These are phyloP conservation scores for Acridotheres tristis DNA, from an alignment of 2,797 vertebrate genomes.

Conservation along the genomic window DNA sequence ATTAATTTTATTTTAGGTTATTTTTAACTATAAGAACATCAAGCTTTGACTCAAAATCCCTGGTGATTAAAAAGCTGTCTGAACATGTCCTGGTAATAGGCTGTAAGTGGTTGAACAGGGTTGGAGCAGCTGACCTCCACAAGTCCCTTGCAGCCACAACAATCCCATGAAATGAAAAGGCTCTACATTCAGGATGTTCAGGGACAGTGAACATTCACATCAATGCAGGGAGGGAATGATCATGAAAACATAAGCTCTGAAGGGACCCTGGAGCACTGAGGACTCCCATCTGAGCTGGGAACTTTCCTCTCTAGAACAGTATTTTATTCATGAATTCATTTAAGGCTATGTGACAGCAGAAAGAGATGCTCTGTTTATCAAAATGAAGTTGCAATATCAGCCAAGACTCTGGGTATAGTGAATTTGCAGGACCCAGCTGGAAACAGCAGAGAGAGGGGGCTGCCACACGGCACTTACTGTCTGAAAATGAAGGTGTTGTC, in stretches of 20 bases:
- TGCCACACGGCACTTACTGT: background rate
- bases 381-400: background rate
- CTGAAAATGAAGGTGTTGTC: background rate
- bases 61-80: background rate
- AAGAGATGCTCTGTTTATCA: background rate
- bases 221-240: background rate
- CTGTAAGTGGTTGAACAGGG: background rate
- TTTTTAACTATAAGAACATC: background rate
- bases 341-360: background rate
- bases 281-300: background rate
- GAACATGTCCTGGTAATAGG: background rate
- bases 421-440: background rate
- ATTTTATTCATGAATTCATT: background rate
- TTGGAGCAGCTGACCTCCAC: background rate
- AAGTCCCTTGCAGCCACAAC: background rate
- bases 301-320: background rate
- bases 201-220: background rate
- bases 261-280: background rate
- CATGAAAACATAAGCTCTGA: background rate
- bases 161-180: background rate
- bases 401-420: background rate
- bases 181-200: background rate
- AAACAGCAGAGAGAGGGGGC: background rate
- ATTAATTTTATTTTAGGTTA: background rate
- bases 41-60: background rate